These are phyloP conservation scores for Chiloscyllium plagiosum DNA, from an alignment of 2,113 vertebrate species.

Conservation along the genomic window DNA sequence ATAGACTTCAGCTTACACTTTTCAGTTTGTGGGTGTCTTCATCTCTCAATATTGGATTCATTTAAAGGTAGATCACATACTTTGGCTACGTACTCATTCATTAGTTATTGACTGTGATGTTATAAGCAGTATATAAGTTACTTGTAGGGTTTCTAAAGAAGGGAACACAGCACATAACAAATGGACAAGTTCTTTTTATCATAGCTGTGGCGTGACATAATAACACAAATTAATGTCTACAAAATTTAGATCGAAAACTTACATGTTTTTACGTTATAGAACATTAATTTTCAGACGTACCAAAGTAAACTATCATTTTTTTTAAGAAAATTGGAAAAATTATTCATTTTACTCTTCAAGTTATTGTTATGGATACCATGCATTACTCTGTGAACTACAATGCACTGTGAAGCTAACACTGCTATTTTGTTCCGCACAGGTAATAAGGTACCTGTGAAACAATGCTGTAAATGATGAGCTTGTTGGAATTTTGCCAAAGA, in stretches of 20 bases:
- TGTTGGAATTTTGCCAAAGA: conserved; percentile 19
- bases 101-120: not conserved
- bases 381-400: not conserved
- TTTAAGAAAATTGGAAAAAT: not conserved
- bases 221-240: not conserved
- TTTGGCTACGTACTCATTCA: not conserved
- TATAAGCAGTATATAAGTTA: too few relatives aligned
- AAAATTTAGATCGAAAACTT: not conserved
- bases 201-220: not conserved
- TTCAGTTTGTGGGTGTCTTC: not conserved
- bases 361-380: not conserved
- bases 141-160: not conserved
- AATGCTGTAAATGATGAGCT: not conserved
- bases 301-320: not conserved
- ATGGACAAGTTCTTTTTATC: not conserved
- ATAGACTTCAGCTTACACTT: not conserved
- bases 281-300: not conserved
- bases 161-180: not conserved
- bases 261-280: not conserved
- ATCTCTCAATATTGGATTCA: not conserved
- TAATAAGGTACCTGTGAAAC: conserved; percentile 13
- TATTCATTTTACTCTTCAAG: not conserved
- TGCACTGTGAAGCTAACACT: not conserved
- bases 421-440: not conserved
- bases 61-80: not conserved